phyloP scores from a whole-genome alignment of 2,797 vertebrate species.

The Cottoperca gobio region DNA sequence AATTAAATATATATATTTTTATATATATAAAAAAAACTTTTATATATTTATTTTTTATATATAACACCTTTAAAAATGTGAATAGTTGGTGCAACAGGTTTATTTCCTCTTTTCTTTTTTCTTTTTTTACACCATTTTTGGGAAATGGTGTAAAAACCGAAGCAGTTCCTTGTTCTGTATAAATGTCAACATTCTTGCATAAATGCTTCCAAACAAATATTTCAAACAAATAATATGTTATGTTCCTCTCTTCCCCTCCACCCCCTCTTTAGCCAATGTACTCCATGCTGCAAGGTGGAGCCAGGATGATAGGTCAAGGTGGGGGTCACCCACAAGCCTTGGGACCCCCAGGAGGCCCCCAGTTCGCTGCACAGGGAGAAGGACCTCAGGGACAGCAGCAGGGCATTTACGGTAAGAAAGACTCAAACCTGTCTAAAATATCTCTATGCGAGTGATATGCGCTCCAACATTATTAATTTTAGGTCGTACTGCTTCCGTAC shows the following conservation, averaged over 20 bases:
- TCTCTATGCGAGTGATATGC: not conserved
- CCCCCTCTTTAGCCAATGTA: slow-evolving; percentile 86
- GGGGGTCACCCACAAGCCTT: slow-evolving; percentile 90
- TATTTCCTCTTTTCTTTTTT: too few relatives aligned
- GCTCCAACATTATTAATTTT: too few relatives aligned
- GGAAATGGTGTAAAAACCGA: too few relatives aligned
- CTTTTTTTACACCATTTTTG: too few relatives aligned
- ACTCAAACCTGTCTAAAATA: not conserved
- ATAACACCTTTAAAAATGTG: too few relatives aligned
- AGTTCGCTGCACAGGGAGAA: slow-evolving; percentile 89
- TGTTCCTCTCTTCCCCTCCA: not conserved
- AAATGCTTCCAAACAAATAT: too few relatives aligned
- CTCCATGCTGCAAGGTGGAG: slow-evolving; percentile 91
- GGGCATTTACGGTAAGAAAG: slow-evolving; percentile 89
- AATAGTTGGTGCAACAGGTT: too few relatives aligned
- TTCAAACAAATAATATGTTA: not conserved
- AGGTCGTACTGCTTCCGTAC: not conserved
- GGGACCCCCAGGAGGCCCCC: slow-evolving; percentile 89
- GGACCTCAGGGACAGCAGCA: slow-evolving; percentile 90
- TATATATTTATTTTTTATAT: too few relatives aligned
- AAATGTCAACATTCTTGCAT: too few relatives aligned
- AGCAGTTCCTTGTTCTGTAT: too few relatives aligned
- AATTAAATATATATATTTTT: too few relatives aligned
- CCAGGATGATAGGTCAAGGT: slow-evolving; percentile 89
- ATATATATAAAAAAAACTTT: too few relatives aligned